Conservation (phyloP, 2,888 invertebrate genomes). For the Pheosia gnoma region DNA sequence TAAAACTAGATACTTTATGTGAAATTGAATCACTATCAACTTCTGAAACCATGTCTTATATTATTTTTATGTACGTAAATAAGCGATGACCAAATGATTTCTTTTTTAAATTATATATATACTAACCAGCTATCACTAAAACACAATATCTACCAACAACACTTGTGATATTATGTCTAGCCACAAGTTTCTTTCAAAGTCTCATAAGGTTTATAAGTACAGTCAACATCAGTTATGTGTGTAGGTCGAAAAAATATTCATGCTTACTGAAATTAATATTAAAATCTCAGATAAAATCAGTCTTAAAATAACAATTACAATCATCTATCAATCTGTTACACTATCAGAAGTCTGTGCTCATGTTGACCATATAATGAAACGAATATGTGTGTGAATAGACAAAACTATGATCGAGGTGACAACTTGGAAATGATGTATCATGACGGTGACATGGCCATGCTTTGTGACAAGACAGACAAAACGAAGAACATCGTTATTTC, state of each 20-base stretch:
- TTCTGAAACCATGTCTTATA: background rate
- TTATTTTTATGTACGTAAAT: background rate
- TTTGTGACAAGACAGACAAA: constrained; percentile 2
- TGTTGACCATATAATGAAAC: background rate
- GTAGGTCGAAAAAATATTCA: background rate
- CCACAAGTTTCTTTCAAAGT: background rate
- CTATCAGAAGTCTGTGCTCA: background rate
- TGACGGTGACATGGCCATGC: constrained; percentile 1
- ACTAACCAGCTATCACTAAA: background rate
- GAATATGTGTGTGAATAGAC: background rate
- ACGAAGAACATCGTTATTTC: constrained; percentile 15
- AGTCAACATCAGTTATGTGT: background rate
- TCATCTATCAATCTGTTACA: no score
- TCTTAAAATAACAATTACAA: no score
- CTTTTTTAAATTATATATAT: no score
- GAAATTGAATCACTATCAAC: background rate
- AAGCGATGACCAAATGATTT: no score
- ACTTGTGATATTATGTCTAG: background rate
- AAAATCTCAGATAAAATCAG: no score
- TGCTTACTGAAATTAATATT: no score
- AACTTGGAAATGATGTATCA: background rate
- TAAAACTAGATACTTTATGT: no score
- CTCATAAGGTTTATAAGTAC: background rate
- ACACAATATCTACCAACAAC: background rate
- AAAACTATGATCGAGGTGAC: background rate